Percentiles rank a stretch among this genome's conserved stretches.
Evolutionary conservation across 1,140 invertebrate genomes (phyloP).

Genomic region (Cardiocondyla obscurior): DNA sequence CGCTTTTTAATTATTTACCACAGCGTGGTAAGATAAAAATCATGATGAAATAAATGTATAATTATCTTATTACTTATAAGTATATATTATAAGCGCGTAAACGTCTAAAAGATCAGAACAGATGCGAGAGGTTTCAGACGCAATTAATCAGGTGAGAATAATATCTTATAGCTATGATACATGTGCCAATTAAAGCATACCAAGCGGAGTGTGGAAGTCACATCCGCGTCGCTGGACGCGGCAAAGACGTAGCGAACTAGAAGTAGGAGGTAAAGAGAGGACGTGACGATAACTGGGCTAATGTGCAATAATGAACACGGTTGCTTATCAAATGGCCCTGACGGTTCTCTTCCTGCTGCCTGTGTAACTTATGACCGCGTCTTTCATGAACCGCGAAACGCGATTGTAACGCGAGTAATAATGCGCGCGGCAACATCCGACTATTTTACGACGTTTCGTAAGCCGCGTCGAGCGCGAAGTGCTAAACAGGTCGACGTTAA

Average conservation of each 20-base stretch:
- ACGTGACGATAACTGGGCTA: constrained; percentile 73
- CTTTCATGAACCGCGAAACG: constrained; percentile 67
- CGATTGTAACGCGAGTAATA: constrained; percentile 59
- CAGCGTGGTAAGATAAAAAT: too few relatives aligned
- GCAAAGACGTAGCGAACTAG: constrained; percentile 30
- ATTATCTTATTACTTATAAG: neutral
- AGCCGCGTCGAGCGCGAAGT: neutral
- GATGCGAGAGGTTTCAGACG: neutral
- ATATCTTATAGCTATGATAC: constrained; percentile 2
- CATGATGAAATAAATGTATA: too few relatives aligned
- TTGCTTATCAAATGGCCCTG: constrained; percentile 74
- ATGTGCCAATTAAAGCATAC: constrained; percentile 40
- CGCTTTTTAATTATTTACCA: neutral
- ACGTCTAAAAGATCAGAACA: neutral
- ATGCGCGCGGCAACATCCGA: constrained; percentile 25
- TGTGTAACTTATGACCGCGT: constrained; percentile 52
- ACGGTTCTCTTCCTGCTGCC: constrained; percentile 72
- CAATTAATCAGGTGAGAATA: constrained; percentile 20
- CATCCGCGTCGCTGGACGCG: constrained; percentile 5
- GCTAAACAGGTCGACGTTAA: neutral
- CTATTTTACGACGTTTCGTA: constrained; percentile 54
- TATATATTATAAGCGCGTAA: neutral
- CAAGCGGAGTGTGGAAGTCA: constrained; percentile 38
- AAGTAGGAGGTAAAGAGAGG: constrained; percentile 55
- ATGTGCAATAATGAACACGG: constrained; percentile 72